These are phyloP conservation scores for Scaptomyza polygonia DNA, from an alignment of 2,888 invertebrate genomes.

Conservation along the genomic window DNA sequence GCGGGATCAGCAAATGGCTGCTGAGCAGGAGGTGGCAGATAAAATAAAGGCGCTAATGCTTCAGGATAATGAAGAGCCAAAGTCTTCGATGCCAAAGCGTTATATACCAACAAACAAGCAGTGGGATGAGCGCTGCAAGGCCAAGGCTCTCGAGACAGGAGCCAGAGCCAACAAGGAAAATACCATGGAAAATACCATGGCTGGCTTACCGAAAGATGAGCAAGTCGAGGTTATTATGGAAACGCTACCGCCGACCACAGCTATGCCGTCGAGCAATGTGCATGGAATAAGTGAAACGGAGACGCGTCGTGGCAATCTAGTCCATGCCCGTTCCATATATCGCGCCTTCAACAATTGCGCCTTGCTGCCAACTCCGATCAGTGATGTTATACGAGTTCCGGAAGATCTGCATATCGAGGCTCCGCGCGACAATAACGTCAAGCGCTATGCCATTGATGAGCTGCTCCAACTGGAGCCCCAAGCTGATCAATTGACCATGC, in stretches of 20 bases:
- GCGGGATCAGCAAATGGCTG: neutral
- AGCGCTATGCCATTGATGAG: neutral
- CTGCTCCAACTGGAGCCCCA: neutral
- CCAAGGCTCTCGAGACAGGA: neutral
- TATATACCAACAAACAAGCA: neutral
- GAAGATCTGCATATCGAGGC: neutral
- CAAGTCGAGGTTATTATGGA: neutral
- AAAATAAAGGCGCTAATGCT: neutral
- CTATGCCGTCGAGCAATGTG: too few relatives aligned
- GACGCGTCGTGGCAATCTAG: neutral
- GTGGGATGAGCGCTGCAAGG: conserved; percentile 2
- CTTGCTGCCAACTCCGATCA: neutral
- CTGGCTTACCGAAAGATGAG: neutral
- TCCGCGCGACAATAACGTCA: neutral
- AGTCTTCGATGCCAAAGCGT: neutral
- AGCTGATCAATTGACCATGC: neutral
- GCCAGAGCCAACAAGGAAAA: neutral
- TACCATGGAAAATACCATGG: neutral
- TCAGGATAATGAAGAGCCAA: neutral
- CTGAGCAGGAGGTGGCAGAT: neutral
- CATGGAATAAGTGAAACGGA: neutral
- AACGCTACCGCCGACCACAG: neutral
- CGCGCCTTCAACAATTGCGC: neutral
- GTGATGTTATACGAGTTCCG: too few relatives aligned
- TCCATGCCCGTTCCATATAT: neutral